Base-by-base conservation (phyloP, 37 sponge, comb jelly and placozoan species). In the Eunapius fragilis region DNA sequence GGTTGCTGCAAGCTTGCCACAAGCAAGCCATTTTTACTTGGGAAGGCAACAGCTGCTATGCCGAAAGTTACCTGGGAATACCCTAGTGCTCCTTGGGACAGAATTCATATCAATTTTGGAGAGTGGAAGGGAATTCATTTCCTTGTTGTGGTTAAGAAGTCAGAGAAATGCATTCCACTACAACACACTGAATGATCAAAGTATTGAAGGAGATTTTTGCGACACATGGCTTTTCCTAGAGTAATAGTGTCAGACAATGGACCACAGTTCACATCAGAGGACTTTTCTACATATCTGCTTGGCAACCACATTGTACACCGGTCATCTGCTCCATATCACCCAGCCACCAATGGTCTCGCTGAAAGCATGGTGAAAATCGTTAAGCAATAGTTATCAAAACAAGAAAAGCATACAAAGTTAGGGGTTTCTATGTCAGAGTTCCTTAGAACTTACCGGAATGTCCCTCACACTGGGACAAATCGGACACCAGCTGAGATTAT, bases 261-360 rank as follows among this genome's bases (percentile, higher is more conserved):
- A n/a, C n/a, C n/a, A n/a, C n/a, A n/a, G n/a, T n/a, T n/a, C n/a
- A n/a, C n/a, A n/a, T n/a, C n/a, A n/a, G n/a, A n/a, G n/a, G n/a
- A n/a, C n/a, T n/a, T n/a, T n/a, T n/a, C n/a, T n/a, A n/a, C n/a
- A n/a, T n/a, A n/a, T n/a, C n/a, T n/a, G n/a, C n/a, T n/a, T n/a
- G n/a, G n/a, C n/a, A n/a, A n/a, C n/a, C n/a, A n/a, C n/a, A n/a
- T n/a, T n/a, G n/a, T n/a, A n/a, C n/a, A n/a, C n/a, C n/a, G n/a
- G n/a, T n/a, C n/a, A n/a, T n/a, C n/a, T n/a, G 24, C 76, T 5
- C 76, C 76, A 23, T 75, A 75, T 27, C 76, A 75, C 76, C 76
- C 76, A 24, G 25, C 33, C 26, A 31, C 32, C 26, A 75, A 30
- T 30, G 32, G 76, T 37, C 32, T 75, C 4, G 76, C 76, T 36